Conservation (phyloP, 2,797 vertebrate species). For the Okamejei kenojei region DNA sequence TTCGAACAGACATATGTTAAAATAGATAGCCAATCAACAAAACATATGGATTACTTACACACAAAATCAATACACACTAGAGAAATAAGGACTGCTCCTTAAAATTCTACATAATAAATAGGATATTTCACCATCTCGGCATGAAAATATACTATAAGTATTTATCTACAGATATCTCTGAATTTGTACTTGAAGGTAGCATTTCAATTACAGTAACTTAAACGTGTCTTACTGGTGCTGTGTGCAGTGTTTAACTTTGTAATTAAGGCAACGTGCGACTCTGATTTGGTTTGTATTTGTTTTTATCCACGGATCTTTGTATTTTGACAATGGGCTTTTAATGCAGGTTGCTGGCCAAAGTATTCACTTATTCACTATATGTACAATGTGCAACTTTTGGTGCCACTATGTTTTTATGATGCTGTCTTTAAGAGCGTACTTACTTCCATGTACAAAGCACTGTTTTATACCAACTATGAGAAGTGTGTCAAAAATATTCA, state of each 20-base stretch:
- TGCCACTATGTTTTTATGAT: constrained; percentile 21
- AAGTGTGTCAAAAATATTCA: constrained; percentile 29
- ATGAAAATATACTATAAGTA: constrained; percentile 10
- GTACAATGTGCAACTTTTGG: constrained; percentile 25
- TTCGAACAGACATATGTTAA: background rate
- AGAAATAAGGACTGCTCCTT: background rate
- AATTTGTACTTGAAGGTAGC: constrained; percentile 37
- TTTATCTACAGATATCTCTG: constrained; percentile 29
- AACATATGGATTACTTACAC: background rate
- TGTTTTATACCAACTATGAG: constrained; percentile 34
- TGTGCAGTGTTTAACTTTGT: constrained; percentile 23
- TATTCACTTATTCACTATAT: constrained; percentile 35
- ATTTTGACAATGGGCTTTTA: constrained; percentile 22
- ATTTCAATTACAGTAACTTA: constrained; percentile 22
- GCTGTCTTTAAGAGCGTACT: constrained; percentile 14
- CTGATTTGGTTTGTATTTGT: constrained; percentile 30
- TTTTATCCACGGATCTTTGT: constrained; percentile 22
- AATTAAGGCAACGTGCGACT: background rate
- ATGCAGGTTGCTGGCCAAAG: constrained; percentile 24
- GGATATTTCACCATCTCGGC: background rate
- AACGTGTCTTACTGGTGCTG: constrained; percentile 27
- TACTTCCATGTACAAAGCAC: constrained; percentile 30
- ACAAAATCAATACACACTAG: background rate
- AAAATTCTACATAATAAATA: constrained; percentile 17
- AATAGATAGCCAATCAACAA: constrained; percentile 2